A percentile compares a stretch with the other conserved stretches of the same genome.
Conservation (phyloP, 2,113 vertebrate genomes). For the Ctenodactylus gundi region DNA sequence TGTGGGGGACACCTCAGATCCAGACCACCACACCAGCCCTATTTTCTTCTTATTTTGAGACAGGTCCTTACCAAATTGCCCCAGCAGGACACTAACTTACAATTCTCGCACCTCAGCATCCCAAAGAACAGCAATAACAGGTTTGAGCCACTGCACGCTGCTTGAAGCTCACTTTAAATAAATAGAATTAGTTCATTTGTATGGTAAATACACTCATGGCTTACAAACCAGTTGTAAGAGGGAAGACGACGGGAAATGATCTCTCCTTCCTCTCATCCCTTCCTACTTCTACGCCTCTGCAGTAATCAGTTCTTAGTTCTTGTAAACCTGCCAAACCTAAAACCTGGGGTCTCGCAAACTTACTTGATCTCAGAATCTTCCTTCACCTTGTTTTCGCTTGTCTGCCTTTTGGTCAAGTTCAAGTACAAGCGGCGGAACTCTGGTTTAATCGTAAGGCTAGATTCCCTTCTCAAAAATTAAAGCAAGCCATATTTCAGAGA, state of each 20-base stretch:
- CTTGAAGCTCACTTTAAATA: background rate
- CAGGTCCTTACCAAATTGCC: background rate
- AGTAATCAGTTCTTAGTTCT: background rate
- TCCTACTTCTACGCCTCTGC: background rate
- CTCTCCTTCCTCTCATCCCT: background rate
- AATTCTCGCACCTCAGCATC: background rate
- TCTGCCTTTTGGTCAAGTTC: too few species aligned
- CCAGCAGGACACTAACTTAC: background rate
- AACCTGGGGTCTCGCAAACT: background rate
- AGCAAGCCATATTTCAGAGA: background rate
- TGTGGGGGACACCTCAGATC: too few species aligned
- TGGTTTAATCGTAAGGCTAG: background rate
- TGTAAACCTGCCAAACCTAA: background rate
- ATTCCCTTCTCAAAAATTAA: constrained; percentile 31
- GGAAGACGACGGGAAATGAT: background rate
- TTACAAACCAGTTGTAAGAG: background rate
- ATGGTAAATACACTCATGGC: background rate
- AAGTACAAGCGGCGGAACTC: too few species aligned
- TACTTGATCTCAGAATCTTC: background rate
- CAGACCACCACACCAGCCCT: too few species aligned
- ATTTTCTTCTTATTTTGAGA: background rate
- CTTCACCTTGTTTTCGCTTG: background rate
- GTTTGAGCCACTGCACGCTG: background rate
- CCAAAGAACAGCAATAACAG: background rate
- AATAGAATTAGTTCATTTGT: background rate